Evolutionary conservation across 2,113 vertebrate genomes (phyloP).

Genomic region (Coturnix japonica): DNA sequence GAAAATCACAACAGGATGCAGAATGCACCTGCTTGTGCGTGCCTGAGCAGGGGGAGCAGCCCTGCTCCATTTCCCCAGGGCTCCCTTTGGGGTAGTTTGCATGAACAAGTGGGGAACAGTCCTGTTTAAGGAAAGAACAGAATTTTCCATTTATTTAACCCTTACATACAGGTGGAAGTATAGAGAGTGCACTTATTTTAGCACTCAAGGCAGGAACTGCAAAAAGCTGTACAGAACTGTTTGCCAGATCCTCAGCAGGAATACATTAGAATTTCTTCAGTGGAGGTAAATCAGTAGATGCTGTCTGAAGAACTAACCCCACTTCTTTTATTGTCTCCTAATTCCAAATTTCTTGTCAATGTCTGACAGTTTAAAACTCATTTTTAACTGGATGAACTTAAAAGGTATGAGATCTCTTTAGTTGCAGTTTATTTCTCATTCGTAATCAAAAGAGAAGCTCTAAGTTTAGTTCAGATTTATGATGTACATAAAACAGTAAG

Average conservation of each 20-base stretch:
- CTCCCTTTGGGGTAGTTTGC: conserved; percentile 44
- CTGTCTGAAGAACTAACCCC: background rate
- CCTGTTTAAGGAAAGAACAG: conserved; percentile 11
- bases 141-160: conserved; percentile 56
- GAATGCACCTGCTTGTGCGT: conserved; percentile 36
- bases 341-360: conserved; percentile 50
- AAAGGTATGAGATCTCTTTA: conserved; percentile 44
- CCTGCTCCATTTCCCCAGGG: background rate
- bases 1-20: conserved; percentile 46
- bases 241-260: conserved; percentile 36
- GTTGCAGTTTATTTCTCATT: conserved; percentile 49
- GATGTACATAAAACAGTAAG: conserved; percentile 65
- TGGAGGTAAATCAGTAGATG: background rate
- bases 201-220: background rate
- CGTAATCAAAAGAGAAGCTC: conserved; percentile 50
- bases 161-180: background rate
- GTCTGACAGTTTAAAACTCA: conserved; percentile 35
- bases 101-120: conserved; percentile 31
- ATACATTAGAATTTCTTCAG: background rate
- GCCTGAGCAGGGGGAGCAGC: background rate
- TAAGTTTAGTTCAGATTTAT: conserved; percentile 65
- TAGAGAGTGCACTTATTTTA: background rate
- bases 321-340: conserved; percentile 45
- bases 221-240: background rate
- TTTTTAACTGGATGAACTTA: conserved; percentile 29